phyloP scores from a whole-genome alignment of 2,113 vertebrate species.

The Sylvicapra grimmia region DNA sequence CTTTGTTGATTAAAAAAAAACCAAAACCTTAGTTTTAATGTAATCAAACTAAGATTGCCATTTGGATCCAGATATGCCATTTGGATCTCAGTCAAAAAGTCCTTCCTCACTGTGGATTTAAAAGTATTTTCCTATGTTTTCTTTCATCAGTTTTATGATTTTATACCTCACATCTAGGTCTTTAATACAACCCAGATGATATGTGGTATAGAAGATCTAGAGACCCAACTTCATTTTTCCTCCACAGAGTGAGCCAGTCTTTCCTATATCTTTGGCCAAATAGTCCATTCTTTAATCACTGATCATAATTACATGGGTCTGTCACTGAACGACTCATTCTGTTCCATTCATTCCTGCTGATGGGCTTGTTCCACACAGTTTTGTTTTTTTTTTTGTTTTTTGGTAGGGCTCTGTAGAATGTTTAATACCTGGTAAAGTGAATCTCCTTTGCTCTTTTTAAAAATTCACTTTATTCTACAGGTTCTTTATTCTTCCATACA shows the following conservation, averaged over 20 bases:
- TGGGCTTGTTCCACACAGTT: too few species aligned
- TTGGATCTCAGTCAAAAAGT: not conserved
- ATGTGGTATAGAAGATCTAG: not conserved
- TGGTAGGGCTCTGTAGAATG: not conserved
- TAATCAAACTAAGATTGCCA: too few species aligned
- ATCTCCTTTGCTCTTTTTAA: not conserved
- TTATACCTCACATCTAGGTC: not conserved
- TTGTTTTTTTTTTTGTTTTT: not conserved
- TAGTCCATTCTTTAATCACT: not conserved
- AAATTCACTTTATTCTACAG: not conserved
- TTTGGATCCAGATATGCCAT: too few species aligned
- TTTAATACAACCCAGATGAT: not conserved
- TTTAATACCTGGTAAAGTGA: not conserved
- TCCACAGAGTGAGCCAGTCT: not conserved
- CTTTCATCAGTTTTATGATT: not conserved
- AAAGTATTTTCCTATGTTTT: constrained; percentile 11
- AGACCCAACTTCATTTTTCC: not conserved
- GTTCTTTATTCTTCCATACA: not conserved
- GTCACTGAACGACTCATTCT: fast-evolving
- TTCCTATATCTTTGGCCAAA: not conserved
- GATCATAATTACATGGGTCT: fast-evolving
- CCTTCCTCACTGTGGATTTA: not conserved
- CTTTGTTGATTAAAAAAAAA: not conserved
- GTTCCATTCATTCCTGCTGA: not conserved
- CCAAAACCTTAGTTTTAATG: not conserved